A percentile compares a stretch with the other conserved stretches of the same genome.
Conservation (phyloP, 1,140 invertebrate species). For the Hetaerina americana region DNA sequence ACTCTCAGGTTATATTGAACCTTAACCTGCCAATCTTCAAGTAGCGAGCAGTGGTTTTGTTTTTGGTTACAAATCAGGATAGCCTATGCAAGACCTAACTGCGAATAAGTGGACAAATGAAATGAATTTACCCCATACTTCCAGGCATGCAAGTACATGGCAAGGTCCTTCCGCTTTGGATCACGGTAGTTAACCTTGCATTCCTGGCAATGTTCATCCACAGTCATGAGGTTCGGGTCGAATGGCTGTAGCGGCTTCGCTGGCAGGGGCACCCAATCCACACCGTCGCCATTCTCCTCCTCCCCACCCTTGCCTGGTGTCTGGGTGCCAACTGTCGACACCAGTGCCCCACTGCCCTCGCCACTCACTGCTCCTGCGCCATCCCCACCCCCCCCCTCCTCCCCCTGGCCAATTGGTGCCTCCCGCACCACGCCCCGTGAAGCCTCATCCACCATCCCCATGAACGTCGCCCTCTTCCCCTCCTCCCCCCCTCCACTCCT, state of each 20-base stretch:
- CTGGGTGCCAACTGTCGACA: conserved; percentile 67
- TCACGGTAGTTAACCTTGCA: conserved; percentile 84
- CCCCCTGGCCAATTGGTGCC: background rate
- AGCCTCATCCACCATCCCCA: background rate
- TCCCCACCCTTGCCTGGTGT: conserved; percentile 70
- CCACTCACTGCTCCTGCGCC: background rate
- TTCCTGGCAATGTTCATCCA: conserved; percentile 81
- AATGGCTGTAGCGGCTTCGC: conserved; percentile 50
- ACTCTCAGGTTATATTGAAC: too few species aligned
- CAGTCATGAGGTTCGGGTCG: conserved; percentile 58
- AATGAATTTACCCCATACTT: conserved; percentile 54
- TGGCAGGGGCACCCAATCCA: background rate
- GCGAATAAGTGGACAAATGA: too few species aligned
- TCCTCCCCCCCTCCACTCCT: too few species aligned
- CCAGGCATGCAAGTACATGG: conserved; percentile 93
- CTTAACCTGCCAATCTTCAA: too few species aligned
- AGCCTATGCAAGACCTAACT: too few species aligned
- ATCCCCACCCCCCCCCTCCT: background rate
- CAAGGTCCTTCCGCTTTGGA: conserved; percentile 74
- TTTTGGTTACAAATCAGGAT: too few species aligned
- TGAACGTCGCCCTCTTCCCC: background rate
- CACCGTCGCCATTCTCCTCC: background rate
- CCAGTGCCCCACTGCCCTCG: background rate
- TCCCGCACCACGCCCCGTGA: background rate
- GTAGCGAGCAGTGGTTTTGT: too few species aligned